Base-by-base conservation (phyloP, 2,888 invertebrate species). In the Ecliptopera silaceata region DNA sequence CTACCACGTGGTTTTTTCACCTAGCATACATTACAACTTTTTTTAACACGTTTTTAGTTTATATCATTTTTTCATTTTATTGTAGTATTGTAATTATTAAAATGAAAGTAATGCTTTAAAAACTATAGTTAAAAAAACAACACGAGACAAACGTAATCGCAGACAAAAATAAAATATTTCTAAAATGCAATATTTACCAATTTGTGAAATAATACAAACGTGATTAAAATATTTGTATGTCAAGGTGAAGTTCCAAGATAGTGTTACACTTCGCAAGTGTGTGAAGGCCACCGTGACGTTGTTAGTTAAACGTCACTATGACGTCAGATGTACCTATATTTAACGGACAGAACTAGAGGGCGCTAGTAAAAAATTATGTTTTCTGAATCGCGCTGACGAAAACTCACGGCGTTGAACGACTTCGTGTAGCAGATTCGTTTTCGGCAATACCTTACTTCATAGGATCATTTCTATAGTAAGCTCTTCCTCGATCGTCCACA, bases 331-430 rank as follows among this genome's bases (percentile, higher is more conserved):
- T 2, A 18, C n/a, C 4, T n/a, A n/a, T 15, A n/a, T 12, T 20
- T 1, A 8, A 10, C 20, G 8, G 12, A 12, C 20, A 41, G 6
- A 49, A 49, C 41, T 49, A 49, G 49, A 41, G 29, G 49, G 41
- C 49, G 49, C 41, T 49, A 11, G 20, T 41, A 41, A 41, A 31
- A 41, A 2, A 10, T 20, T 34, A 18, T 29, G 5, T 10, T 26
- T 29, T 41, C 31, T 49, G 41, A 49, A 49, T 49, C 41, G 49
- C 49, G 49, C 49, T 49, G 49, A 41, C 41, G 41, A 45, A 53
- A 46, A 53, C 41, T n/a, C 45, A 46, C 18, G 15, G 41, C 32
- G 26, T 15, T 15, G 26, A 22, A 38, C 38, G 11, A 47, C n/a
- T 1, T 47, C 15, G 26, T 11, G 15, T 26, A 4, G 22, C 36